Base-by-base conservation (phyloP, 2,113 vertebrate species). In the Tautogolabrus adspersus region DNA sequence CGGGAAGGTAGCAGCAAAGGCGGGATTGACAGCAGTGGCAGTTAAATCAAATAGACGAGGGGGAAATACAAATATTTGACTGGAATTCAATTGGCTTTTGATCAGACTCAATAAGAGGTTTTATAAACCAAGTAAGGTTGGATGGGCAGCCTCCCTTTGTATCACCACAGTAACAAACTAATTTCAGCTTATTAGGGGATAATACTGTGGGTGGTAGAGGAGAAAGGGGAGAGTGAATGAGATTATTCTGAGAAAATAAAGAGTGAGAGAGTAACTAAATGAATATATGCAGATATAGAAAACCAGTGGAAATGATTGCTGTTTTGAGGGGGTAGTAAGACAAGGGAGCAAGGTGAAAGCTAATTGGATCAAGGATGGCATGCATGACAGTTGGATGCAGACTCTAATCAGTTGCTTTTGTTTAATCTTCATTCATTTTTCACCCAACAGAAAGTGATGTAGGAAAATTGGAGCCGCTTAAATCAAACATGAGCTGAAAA, bases 61-160 rank as follows among this genome's bases (percentile, higher is more conserved):
- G 78, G 81, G 77, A 88, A 92, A 91, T 91, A 89, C 85, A 91
- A 91, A 93, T 87, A 90, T 92, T 93, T 90, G 84, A 88, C 87
- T 78, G 72, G 66, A 77, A 88, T 91, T 89, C 88, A 83, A 91
- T 90, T 87, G 88, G 68, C 87, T 91, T 90, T 84, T 89, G 84
- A 92, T 93, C 89, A 89, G 69, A 68, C 79, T 81, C 86, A 79
- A 81, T 89, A 86, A 82, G 78, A 81, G 66, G 77, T 80, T 75
- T 87, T 90, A 86, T 80, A 78, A 87, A 79, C 68, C 66, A 67
- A 77, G 76, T 63, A 62, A 75, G 69, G 67, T 72, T 78, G 68
- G 77, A 87, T 56, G 69, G 87, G 87, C 82, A 61, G 82, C 37
- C 8, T 61, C 57, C 79, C 58, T 56, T 73, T 63, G 62, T 81